Conservation (phyloP, 2,888 invertebrate genomes). For the Lissonota sp. region DNA sequence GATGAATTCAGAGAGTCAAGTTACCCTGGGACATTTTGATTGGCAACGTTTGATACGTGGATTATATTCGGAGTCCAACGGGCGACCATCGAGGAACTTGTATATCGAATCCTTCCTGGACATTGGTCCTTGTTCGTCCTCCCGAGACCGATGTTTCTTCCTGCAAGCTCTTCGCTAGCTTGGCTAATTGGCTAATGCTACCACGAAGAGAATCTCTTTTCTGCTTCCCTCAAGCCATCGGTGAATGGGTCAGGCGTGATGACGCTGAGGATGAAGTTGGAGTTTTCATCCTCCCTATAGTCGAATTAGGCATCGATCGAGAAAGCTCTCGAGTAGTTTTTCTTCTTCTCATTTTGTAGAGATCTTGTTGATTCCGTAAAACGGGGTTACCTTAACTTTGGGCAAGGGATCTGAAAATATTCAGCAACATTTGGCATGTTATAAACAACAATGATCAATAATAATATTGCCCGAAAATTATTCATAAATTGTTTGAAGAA, state of each 20-base stretch:
- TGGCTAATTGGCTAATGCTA: constrained; percentile 78
- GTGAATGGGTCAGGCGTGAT: too few species aligned
- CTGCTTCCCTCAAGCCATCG: neutral
- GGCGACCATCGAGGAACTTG: constrained; percentile 19
- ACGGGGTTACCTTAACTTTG: too few species aligned
- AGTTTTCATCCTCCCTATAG: neutral
- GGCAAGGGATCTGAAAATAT: too few species aligned
- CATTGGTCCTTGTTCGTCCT: constrained; percentile 31
- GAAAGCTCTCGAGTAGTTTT: constrained; percentile 19
- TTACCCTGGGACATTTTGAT: too few species aligned
- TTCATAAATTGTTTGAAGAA: too few species aligned
- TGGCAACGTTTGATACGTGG: neutral
- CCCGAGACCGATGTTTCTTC: constrained; percentile 27
- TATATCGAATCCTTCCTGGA: constrained; percentile 47
- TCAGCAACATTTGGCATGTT: too few species aligned
- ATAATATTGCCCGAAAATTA: too few species aligned
- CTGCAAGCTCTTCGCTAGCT: constrained; percentile 43
- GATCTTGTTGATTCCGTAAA: too few species aligned
- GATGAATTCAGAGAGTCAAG: too few species aligned
- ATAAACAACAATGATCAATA: too few species aligned
- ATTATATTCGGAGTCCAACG: constrained; percentile 2
- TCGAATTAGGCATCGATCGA: constrained; percentile 57
- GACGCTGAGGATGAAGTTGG: too few species aligned
- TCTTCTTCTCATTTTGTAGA: neutral
- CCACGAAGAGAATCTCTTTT: constrained; percentile 49